Percentiles rank a stretch among this genome's conserved stretches.
phyloP scores from a whole-genome alignment of 2,797 vertebrate species.

The Toxotes lorentzi region DNA sequence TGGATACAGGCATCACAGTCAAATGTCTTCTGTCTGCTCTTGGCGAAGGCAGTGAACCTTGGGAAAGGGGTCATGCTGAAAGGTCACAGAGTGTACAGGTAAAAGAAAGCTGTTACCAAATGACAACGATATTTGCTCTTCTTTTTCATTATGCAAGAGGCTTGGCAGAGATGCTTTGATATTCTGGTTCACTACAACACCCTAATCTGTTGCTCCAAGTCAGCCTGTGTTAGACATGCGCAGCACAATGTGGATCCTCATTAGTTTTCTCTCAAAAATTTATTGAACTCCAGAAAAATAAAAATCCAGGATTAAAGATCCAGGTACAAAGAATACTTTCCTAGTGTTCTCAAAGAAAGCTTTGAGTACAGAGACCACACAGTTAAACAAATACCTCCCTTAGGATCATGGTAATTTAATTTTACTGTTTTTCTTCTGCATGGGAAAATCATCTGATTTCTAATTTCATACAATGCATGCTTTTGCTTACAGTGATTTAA shows the following conservation, averaged over 20 bases:
- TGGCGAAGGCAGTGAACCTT: constrained; percentile 58
- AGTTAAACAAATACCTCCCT: constrained; percentile 22
- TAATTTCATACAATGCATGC: neutral
- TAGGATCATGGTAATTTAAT: constrained; percentile 20
- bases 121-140: constrained; percentile 26
- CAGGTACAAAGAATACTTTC: neutral
- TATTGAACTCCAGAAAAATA: neutral
- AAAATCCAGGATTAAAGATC: neutral
- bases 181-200: constrained; percentile 22
- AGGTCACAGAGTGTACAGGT: constrained; percentile 50
- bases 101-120: constrained; percentile 42
- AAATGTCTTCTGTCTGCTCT: constrained; percentile 42
- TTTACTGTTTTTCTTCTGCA: neutral
- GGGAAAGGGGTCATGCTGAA: constrained; percentile 58
- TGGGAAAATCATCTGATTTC: neutral
- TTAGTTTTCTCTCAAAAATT: neutral
- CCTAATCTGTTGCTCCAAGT: constrained; percentile 15
- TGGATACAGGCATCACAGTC: constrained; percentile 56
- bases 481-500: neutral
- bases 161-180: constrained; percentile 26
- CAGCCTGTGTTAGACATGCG: constrained; percentile 14
- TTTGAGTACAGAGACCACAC: neutral
- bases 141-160: constrained; percentile 55
- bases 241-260: neutral
- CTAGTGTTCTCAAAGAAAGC: constrained; percentile 1